Conservation (phyloP, 1,140 invertebrate genomes). For the Trichogramma pretiosum region DNA sequence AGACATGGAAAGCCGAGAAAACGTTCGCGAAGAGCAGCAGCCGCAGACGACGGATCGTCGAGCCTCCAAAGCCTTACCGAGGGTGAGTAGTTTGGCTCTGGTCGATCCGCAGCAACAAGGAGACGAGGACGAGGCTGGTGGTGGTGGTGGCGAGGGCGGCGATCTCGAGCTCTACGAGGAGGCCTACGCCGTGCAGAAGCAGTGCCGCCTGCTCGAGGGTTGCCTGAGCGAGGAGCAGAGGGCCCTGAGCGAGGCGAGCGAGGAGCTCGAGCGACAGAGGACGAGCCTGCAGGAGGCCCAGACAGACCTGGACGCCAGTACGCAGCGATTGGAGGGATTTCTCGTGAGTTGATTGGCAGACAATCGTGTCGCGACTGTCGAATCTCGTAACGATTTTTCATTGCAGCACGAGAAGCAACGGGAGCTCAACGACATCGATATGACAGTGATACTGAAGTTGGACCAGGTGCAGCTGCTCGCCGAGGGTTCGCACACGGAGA, state of each 20-base stretch:
- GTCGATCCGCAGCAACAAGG: too few species aligned
- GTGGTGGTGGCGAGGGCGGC: constrained; percentile 66
- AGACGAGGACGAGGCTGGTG: too few species aligned
- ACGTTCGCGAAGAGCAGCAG: too few species aligned
- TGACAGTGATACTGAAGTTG: constrained; percentile 55
- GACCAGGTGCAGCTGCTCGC: constrained; percentile 57
- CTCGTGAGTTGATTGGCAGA: constrained; percentile 27
- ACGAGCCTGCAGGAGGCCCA: constrained; percentile 35
- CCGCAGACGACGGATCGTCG: too few species aligned
- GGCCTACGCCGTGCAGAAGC: constrained; percentile 52
- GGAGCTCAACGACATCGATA: constrained; percentile 58
- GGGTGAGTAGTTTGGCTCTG: too few species aligned
- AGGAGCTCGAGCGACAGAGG: constrained; percentile 34
- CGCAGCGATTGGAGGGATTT: constrained; percentile 35
- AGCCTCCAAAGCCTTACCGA: too few species aligned
- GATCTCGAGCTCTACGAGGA: constrained; percentile 57
- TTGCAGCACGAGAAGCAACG: constrained; percentile 57
- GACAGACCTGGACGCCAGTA: constrained; percentile 22
- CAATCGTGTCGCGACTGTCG: neutral
- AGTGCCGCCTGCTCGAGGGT: constrained; percentile 45
- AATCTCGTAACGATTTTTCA: constrained; percentile 19
- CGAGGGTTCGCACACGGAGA: constrained; percentile 40
- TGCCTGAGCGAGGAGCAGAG: constrained; percentile 38
- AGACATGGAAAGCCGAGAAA: too few species aligned
- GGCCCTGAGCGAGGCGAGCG: constrained; percentile 38